Base-by-base conservation (phyloP, 2,888 invertebrate genomes). In the Watsonalla cultraria region DNA sequence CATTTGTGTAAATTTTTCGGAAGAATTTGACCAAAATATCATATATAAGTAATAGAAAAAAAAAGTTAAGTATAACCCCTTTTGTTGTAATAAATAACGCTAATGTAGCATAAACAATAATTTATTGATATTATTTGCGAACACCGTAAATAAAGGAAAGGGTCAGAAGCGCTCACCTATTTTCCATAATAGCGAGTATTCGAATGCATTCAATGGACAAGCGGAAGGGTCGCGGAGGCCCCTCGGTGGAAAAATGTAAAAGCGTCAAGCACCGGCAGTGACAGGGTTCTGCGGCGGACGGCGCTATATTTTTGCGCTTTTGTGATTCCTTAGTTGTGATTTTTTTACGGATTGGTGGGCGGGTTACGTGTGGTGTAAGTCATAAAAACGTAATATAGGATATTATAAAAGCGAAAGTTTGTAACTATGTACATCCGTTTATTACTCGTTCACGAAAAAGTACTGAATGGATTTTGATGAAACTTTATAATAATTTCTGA, bases 281-380 rank as follows among this genome's bases (percentile, higher is more conserved):
- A 76, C 67, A 73, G 78, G 80, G 78, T 74, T 82, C 84, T 86
- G 86, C 67, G 78, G 83, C 82, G 81, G 88, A 88, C 82, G 74
- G 75, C 73, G 78, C 75, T 81, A 84, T 85, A 84, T 88, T 86
- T 84, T 80, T 78, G 71, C 74, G 78, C 78, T 78, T 82, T 85
- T 86, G 84, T 81, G 78, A 83, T 86, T 85, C 79, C 84, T 80
- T 78, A 77, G 77, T 78, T 79, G 76, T 79, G 84, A 87, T 84
- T 87, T 87, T 78, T 82, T 86, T 82, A 78, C 76, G 78, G 80
- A 84, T 81, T 70, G 74, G 71, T 68, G 68, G 71, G 72, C 68
- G 74, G 72, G 70, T 57, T 70, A 37, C 14, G 2, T 58, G 24
- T 61, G 71, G 76, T 62, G 0, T 50, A 78, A 73, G 58, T 58